Conservation (phyloP, 2,888 invertebrate genomes). For the Nowickia ferox region DNA sequence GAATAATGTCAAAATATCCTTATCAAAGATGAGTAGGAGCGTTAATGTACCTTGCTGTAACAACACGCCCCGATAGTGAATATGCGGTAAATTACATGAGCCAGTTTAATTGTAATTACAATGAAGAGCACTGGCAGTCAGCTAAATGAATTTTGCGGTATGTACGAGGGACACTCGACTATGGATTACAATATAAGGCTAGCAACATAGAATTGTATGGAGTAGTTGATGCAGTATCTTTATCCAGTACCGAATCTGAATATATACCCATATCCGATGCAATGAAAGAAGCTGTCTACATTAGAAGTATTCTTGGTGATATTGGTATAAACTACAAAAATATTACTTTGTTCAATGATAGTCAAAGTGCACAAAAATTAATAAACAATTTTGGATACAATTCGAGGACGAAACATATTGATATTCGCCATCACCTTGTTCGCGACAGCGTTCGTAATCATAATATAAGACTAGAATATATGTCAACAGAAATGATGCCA, state of each 20-base stretch:
- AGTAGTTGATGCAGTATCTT: too few species aligned
- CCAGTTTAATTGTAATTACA: too few species aligned
- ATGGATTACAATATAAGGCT: too few species aligned
- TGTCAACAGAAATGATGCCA: conserved; percentile 64
- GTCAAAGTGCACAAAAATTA: conserved; percentile 66
- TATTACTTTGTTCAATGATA: conserved; percentile 70
- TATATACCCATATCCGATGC: conserved; percentile 69
- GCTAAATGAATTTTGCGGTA: too few species aligned
- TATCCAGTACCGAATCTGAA: conserved; percentile 71
- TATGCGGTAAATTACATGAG: conserved; percentile 65
- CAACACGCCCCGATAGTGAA: conserved; percentile 65
- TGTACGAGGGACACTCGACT: too few species aligned
- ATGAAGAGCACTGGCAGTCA: too few species aligned
- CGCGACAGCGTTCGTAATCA: too few species aligned
- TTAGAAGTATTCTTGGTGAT: conserved; percentile 53
- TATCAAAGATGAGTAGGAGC: too few species aligned
- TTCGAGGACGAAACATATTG: conserved; percentile 70
- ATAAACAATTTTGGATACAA: conserved; percentile 54
- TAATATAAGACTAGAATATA: too few species aligned
- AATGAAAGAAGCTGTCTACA: conserved; percentile 66
- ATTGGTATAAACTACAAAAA: conserved; percentile 36
- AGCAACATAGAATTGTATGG: too few species aligned
- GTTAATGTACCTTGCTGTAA: conserved; percentile 69
- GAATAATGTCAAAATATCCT: too few species aligned
- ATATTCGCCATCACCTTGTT: too few species aligned